Percentiles rank a stretch among this genome's conserved stretches.
These are phyloP conservation scores for Stenoptilia bipunctidactyla DNA, from an alignment of 2,888 invertebrate species.

Conservation along the genomic window DNA sequence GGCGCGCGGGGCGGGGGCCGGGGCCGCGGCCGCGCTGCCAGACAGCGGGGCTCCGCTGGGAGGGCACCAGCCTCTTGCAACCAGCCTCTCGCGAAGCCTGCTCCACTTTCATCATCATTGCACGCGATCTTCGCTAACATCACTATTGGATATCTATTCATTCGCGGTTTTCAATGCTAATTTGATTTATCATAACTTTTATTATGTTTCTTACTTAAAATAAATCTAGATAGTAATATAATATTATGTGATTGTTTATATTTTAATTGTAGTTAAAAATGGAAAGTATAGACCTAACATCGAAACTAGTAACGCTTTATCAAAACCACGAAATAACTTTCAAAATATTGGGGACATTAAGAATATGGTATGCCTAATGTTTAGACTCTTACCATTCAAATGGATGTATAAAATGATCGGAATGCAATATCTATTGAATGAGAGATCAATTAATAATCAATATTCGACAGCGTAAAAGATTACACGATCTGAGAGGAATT, in stretches of 20 bases:
- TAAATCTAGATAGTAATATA: too few species aligned
- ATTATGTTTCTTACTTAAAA: too few species aligned
- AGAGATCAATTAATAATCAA: slow-evolving; percentile 58
- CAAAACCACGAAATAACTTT: neutral
- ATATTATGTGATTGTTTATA: too few species aligned
- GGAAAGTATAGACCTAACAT: neutral
- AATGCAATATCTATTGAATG: slow-evolving; percentile 52
- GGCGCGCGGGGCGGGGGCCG: slow-evolving; percentile 60
- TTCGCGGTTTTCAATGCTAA: too few species aligned
- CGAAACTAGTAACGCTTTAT: neutral
- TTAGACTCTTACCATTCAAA: slow-evolving; percentile 15
- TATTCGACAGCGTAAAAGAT: slow-evolving; percentile 61
- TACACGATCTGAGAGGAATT: slow-evolving; percentile 53
- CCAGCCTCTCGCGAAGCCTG: slow-evolving; percentile 45
- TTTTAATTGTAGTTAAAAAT: too few species aligned
- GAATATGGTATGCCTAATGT: slow-evolving; percentile 3
- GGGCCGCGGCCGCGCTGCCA: slow-evolving; percentile 44
- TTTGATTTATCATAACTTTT: too few species aligned
- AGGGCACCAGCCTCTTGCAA: slow-evolving; percentile 43
- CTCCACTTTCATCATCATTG: slow-evolving; percentile 35
- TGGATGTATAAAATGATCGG: slow-evolving; percentile 39
- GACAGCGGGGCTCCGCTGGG: slow-evolving; percentile 72
- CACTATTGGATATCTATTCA: too few species aligned
- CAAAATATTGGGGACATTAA: neutral
- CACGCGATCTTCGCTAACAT: neutral